These are phyloP conservation scores for Caenorhabditis sp. DNA, from an alignment of 2,888 invertebrate species.

Conservation along the genomic window DNA sequence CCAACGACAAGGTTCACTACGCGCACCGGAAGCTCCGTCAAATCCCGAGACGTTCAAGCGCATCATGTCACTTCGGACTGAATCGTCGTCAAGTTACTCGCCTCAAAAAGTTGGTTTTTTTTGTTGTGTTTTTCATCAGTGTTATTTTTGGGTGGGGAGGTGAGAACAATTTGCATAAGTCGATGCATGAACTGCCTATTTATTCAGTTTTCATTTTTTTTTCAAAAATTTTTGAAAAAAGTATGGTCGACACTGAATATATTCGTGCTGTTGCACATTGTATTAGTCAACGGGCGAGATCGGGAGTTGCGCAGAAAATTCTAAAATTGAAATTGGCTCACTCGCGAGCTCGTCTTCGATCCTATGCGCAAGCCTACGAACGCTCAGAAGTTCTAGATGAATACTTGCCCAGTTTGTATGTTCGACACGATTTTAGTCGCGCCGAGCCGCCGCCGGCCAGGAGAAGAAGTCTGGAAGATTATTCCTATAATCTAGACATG, in stretches of 20 bases:
- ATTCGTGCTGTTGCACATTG: conserved; percentile 27
- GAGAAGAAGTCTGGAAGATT: neutral
- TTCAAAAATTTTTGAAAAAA: neutral
- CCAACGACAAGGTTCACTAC: conserved; percentile 79
- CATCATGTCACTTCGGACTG: conserved; percentile 20
- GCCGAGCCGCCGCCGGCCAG: neutral
- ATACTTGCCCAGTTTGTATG: neutral
- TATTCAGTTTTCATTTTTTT: neutral
- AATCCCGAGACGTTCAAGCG: conserved; percentile 58
- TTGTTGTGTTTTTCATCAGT: conserved; percentile 1
- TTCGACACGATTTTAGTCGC: neutral
- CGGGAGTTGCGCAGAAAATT: conserved; percentile 31
- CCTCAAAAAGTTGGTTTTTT: conserved; percentile 31
- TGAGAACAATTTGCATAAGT: conserved; percentile 18
- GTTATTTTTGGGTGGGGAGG: neutral
- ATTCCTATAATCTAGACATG: neutral
- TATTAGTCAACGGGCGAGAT: conserved; percentile 30
- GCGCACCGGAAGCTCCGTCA: conserved; percentile 51
- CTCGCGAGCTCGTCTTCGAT: conserved; percentile 22
- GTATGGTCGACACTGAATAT: conserved; percentile 34
- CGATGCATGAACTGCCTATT: neutral
- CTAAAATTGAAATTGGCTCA: conserved; percentile 22
- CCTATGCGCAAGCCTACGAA: conserved; percentile 26
- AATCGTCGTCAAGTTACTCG: conserved; percentile 41
- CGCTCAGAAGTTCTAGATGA: conserved; percentile 2